These are phyloP conservation scores for Alauda arvensis DNA, from an alignment of 2,797 vertebrate species.

Conservation along the genomic window DNA sequence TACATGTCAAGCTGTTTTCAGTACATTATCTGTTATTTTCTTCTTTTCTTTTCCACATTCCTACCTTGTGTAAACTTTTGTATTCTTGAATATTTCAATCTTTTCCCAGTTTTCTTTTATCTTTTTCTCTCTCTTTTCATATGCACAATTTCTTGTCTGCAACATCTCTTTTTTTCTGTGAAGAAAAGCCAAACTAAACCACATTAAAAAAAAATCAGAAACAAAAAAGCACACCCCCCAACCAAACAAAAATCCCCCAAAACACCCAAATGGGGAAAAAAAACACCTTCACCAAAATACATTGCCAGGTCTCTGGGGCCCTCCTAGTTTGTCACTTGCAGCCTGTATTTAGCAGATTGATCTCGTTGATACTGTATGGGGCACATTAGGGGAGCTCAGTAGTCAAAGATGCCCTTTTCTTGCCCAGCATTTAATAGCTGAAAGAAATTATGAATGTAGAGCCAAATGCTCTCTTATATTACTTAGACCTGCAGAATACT, in stretches of 20 bases:
- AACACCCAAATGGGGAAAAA: neutral
- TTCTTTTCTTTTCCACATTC: neutral
- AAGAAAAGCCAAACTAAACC: neutral
- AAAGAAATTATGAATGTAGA: neutral
- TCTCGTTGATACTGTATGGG: neutral
- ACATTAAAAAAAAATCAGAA: neutral
- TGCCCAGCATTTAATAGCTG: neutral
- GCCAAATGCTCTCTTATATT: neutral
- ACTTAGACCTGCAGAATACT: neutral
- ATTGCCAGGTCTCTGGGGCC: neutral
- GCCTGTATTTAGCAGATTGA: neutral
- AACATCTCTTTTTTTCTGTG: neutral
- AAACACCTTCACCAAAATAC: fast-evolving
- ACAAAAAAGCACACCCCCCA: no score
- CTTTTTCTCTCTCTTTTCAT: neutral
- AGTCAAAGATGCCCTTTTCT: neutral
- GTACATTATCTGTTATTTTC: neutral
- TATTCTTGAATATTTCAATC: neutral
- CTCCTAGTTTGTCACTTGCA: neutral
- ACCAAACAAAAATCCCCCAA: neutral
- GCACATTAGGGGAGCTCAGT: neutral
- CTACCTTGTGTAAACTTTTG: neutral
- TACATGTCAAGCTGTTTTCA: neutral
- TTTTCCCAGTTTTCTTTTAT: neutral
- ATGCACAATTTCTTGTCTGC: neutral